Conservation (phyloP, 2,113 vertebrate genomes). For the Prunella fulvescens region DNA sequence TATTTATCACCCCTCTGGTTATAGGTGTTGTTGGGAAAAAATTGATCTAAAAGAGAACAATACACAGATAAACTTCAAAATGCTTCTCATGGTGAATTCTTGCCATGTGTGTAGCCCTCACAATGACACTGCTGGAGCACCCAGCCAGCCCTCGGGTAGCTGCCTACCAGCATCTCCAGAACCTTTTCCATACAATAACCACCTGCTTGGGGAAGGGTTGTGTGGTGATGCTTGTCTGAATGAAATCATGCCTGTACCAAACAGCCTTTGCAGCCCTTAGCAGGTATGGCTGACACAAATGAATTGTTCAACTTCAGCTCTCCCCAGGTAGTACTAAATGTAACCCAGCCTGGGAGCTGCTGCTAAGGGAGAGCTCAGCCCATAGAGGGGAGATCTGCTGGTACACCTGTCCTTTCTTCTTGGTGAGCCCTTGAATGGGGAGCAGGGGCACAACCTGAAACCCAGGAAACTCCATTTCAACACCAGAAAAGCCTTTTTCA, state of each 20-base stretch:
- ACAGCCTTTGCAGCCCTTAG: background rate
- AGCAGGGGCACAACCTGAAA: background rate
- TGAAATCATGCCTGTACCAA: background rate
- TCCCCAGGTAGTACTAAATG: background rate
- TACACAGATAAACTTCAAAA: background rate
- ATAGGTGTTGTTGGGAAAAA: background rate
- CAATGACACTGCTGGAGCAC: background rate
- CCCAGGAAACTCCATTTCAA: background rate
- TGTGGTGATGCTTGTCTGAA: background rate
- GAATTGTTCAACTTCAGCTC: constrained; percentile 41
- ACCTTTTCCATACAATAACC: no score
- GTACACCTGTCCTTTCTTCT: background rate
- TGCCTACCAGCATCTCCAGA: background rate
- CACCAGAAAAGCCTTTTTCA: background rate
- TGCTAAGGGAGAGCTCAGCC: background rate
- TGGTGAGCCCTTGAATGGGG: background rate
- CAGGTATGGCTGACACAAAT: background rate
- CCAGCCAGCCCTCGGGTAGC: rapidly evolving
- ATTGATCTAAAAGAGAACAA: background rate
- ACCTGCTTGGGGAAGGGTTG: background rate
- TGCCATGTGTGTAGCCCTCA: background rate
- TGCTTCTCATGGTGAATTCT: background rate
- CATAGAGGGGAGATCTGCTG: background rate
- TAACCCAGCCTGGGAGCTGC: constrained; percentile 27
- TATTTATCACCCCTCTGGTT: background rate